Evolutionary conservation across 2,113 vertebrate species (phyloP).

Genomic region (Engraulis encrasicolus): DNA sequence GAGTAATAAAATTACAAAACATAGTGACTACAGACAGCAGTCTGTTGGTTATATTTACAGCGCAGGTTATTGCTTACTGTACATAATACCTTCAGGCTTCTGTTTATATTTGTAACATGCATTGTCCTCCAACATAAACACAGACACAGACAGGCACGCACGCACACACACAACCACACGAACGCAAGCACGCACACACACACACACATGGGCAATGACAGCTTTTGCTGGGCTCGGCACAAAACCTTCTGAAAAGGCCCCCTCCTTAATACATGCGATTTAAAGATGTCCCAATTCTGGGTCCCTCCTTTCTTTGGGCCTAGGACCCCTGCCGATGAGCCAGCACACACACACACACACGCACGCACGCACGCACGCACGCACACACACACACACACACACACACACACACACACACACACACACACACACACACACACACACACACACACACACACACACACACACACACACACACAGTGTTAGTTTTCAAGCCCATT

Average conservation of each 20-base stretch:
- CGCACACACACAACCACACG: not conserved
- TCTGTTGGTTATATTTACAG: not conserved
- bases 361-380: too few species aligned
- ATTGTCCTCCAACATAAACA: too few species aligned
- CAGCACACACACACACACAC: too few species aligned
- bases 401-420: constrained; percentile 8
- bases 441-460: not conserved
- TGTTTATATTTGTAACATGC: too few species aligned
- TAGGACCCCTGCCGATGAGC: too few species aligned
- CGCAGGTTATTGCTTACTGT: not conserved
- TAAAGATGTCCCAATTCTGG: too few species aligned
- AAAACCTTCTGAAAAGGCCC: too few species aligned
- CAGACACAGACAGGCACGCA: not conserved
- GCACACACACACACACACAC: too few species aligned
- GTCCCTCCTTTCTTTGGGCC: too few species aligned
- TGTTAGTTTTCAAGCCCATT: not conserved
- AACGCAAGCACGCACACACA: constrained; percentile 7
- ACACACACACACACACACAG: not conserved
- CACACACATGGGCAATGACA: too few species aligned
- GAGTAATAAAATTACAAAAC: not conserved
- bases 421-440: not conserved
- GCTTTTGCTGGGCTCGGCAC: too few species aligned
- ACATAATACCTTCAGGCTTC: not conserved
- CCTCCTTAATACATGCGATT: too few species aligned
- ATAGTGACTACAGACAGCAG: not conserved